Base-by-base conservation (phyloP, 2,888 invertebrate species). In the Schrankia costaestrigalis region DNA sequence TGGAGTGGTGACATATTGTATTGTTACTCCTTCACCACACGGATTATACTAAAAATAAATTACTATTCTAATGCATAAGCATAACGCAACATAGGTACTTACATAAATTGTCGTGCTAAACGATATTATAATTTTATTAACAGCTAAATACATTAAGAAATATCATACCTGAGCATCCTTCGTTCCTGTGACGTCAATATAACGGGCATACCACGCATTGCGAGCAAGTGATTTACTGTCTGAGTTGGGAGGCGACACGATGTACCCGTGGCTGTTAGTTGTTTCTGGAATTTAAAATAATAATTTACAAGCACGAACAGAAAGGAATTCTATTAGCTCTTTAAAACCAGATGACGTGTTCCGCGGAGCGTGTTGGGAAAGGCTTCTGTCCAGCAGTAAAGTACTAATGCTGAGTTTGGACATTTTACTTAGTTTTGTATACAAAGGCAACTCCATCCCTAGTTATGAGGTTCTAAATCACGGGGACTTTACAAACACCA, bases 181-280 rank as follows among this genome's bases (percentile, higher is more conserved):
- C 82, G 69, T 35, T 89, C 88, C 26, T 75, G 73, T 21, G 80
- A 58, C 11, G 77, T 68, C 17, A 89, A 61, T 9, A 87, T 35
- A 7, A 74, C 56, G 1, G 78, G 66, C 77, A 85, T 79, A 2
- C 87, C 85, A 8, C 81, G 67, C 60, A 71, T 65, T 1, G 80
- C 80, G 14, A 89, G 63, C 39, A 88, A 48, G 43, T 81, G 78
- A 45, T 86, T 86, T 8, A 86, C 67, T 2, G 84, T 78, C 35
- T 73, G 72, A 3, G 73, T 63, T 15, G 85, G 79, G 23, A 89
- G 64, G 12, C 71, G 75, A 21, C 71, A 57, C 9, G 67, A 56
- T 1, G 72, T 44, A 10, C 65, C 60, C 21, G 66, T 56, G 6
- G 59, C 63, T 14, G 43, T 63, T 24, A 84, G 43, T 56, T 86